Evolutionary conservation across 2,113 vertebrate genomes (phyloP), one percentile per base, ranked within the genome.

Genomic region (Coracopsis vasa): DNA sequence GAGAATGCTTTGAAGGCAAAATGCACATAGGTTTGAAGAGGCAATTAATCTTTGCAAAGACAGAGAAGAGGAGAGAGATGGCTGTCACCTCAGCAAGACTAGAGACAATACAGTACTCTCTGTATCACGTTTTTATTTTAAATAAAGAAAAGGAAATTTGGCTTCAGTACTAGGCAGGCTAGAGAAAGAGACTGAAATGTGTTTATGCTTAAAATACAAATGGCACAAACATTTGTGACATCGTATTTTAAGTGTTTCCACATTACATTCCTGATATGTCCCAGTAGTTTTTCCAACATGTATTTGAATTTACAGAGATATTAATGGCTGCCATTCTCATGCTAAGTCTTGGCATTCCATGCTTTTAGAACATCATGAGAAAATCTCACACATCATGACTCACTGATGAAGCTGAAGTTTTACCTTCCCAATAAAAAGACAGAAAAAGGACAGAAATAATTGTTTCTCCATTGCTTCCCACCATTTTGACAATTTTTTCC

Each of bases 31-130:
- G 35, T 92, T 93, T 88, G 82, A 90, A 90, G 75, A 83, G 75
- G 79, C 54, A 95, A 88, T 80, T 93, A 88, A 88, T 92, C 90
- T 93, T 80, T 94, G 60, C 42, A 92, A 83, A 60, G 79, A 60
- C 54, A 74, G 33, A 65, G 65, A 81, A 70, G 37, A 87, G 23
- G 27, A 89, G 29, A 62, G 92, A 88, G 74, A 81, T 39, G 39
- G 28, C 51, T 92, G 72, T 88, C 71, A 86, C 61, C 48, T 90
- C 24, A 2, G 44, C 31, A 74, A 42, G 69, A 33, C 50, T 41
- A 31, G 27, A 79, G 42, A 64, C 67, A 91, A 60, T 18, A 66
- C 29, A n/a, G 25, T 80, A 45, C 6, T 21, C 24, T 47, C 27
- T 47, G 18, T 28, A 48, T 47, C 61, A 60, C 11, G 27, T 66